phyloP scores from a whole-genome alignment of 2,888 invertebrate species.

The Parasteatoda lunata region DNA sequence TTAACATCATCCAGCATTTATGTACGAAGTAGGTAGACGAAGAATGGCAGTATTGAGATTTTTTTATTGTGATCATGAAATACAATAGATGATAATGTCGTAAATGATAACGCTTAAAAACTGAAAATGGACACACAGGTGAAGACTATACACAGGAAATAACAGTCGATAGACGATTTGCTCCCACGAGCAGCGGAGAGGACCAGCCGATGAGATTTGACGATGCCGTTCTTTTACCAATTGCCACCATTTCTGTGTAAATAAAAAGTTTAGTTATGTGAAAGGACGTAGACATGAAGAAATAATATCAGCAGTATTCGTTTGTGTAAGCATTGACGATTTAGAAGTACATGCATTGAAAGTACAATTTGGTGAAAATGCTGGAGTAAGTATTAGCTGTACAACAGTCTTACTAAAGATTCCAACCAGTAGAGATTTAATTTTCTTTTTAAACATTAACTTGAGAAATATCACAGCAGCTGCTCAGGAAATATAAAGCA shows the following conservation, averaged over 20 bases:
- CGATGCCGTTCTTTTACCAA: slow-evolving; percentile 49
- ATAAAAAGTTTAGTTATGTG: slow-evolving; percentile 66
- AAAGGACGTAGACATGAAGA: slow-evolving; percentile 54
- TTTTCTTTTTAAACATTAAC: too few species aligned
- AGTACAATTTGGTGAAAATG: slow-evolving; percentile 6
- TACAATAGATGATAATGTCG: slow-evolving; percentile 45
- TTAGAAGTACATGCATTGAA: slow-evolving; percentile 46
- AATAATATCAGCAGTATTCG: slow-evolving; percentile 44
- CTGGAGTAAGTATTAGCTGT: neutral
- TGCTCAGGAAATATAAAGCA: too few species aligned
- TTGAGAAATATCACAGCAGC: too few species aligned
- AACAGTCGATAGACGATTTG: slow-evolving; percentile 58
- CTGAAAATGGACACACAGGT: slow-evolving; percentile 52
- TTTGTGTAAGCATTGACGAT: slow-evolving; percentile 37
- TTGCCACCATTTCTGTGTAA: slow-evolving; percentile 66
- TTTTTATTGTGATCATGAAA: slow-evolving; percentile 64
- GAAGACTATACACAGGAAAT: slow-evolving; percentile 59
- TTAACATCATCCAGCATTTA: slow-evolving; percentile 61
- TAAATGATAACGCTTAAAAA: slow-evolving; percentile 60
- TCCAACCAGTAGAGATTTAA: too few species aligned
- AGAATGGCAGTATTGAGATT: slow-evolving; percentile 55
- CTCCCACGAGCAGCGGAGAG: slow-evolving; percentile 44
- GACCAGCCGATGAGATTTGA: slow-evolving; percentile 40
- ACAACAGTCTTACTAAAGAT: too few species aligned
- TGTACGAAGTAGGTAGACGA: slow-evolving; percentile 56